Evolutionary conservation across 92 coral and sea anemone species (phyloP).

Genomic region (Isaurus tuberculatus): DNA sequence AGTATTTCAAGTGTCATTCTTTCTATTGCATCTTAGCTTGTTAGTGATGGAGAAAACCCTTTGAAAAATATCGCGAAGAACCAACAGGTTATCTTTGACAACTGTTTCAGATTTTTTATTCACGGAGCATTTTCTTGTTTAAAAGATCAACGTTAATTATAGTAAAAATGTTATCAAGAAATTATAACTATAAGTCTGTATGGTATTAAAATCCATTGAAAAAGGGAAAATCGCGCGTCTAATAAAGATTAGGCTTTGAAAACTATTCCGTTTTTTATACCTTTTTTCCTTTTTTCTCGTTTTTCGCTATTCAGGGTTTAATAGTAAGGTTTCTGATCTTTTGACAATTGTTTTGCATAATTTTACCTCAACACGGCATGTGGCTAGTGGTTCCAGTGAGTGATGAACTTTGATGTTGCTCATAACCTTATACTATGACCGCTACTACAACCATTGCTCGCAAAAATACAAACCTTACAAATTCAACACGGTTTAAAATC

Average conservation of each 20-base stretch:
- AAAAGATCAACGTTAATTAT: constrained; percentile 5
- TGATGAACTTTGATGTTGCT: neutral
- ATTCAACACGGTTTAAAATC: neutral
- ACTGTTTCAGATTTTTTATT: neutral
- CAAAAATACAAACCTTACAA: neutral
- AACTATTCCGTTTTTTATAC: neutral
- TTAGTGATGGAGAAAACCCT: neutral
- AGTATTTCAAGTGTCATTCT: neutral
- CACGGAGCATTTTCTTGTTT: neutral
- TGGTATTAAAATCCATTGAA: neutral
- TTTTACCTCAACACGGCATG: constrained; percentile 69
- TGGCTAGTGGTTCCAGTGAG: neutral
- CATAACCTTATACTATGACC: neutral
- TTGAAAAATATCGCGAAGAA: neutral
- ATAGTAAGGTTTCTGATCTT: constrained; percentile 55
- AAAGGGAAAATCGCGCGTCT: neutral
- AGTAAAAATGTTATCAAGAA: neutral
- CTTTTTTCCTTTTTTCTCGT: neutral
- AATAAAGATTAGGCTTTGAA: constrained; percentile 6
- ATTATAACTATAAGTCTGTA: constrained; percentile 1
- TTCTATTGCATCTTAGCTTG: neutral
- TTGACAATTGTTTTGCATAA: constrained; percentile 86
- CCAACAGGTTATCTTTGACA: no score
- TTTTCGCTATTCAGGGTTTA: neutral
- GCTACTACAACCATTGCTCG: neutral